Percentiles rank a stretch among this genome's conserved stretches.
Evolutionary conservation across 2,113 vertebrate species (phyloP).

Genomic region (Callipepla californica): DNA sequence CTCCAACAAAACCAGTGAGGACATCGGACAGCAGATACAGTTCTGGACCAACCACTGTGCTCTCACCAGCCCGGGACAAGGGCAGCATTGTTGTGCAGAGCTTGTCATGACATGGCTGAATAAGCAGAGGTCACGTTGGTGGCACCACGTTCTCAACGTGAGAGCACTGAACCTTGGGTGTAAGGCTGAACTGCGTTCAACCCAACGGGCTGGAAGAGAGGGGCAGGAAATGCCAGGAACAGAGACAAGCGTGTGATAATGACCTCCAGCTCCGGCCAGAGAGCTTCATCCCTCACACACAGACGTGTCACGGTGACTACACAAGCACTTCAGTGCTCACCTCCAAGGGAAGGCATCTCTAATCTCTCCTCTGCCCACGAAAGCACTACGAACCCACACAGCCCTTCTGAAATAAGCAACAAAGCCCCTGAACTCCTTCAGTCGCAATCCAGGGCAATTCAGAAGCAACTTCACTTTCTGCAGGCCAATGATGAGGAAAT

Average conservation of each 20-base stretch:
- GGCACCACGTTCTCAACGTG: neutral
- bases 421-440: rapidly evolving
- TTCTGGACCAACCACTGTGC: neutral
- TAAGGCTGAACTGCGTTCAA: neutral
- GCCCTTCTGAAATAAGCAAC: neutral
- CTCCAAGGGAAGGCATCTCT: neutral
- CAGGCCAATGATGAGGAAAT: neutral
- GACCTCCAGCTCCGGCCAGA: neutral
- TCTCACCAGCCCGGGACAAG: neutral
- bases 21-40: neutral
- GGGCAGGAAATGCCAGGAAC: neutral
- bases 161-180: neutral
- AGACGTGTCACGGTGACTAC: rapidly evolving
- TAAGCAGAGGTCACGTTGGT: neutral
- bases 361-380: neutral
- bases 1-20: rapidly evolving
- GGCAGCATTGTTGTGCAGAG: neutral
- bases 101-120: neutral
- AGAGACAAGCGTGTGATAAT: neutral
- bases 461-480: neutral
- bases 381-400: neutral
- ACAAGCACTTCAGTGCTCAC: neutral
- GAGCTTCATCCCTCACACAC: rapidly evolving
- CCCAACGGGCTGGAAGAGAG: neutral
- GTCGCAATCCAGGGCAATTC: rapidly evolving